Percentiles rank a stretch among this genome's conserved stretches.
These are phyloP conservation scores for Axea sp. DNA, from an alignment of 2,888 invertebrate genomes.

Conservation along the genomic window DNA sequence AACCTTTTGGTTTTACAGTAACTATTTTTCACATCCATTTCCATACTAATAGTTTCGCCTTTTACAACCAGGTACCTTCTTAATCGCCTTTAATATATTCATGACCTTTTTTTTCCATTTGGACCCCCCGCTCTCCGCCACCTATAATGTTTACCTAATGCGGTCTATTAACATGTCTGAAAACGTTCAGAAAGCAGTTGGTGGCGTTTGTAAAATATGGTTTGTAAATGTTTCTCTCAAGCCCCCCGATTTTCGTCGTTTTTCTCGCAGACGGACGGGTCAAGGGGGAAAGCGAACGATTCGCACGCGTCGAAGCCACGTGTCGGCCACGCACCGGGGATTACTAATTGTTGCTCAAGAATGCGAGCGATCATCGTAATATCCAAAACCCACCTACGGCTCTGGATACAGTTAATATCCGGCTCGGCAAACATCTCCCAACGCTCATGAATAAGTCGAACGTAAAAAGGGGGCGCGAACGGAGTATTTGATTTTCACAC, in stretches of 20 bases:
- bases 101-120: slow-evolving; percentile 5
- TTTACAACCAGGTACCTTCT: background rate
- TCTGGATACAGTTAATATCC: slow-evolving; percentile 77
- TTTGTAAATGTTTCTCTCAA: slow-evolving; percentile 61
- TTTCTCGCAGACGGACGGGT: slow-evolving; percentile 51
- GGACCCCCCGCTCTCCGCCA: background rate
- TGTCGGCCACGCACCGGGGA: slow-evolving; percentile 74
- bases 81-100: slow-evolving; percentile 25
- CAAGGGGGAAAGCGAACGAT: slow-evolving; percentile 3
- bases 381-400: slow-evolving; percentile 70
- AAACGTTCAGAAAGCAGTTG: slow-evolving; percentile 61
- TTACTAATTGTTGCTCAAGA: slow-evolving; percentile 77
- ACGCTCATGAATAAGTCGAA: slow-evolving; percentile 67
- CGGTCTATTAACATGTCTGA: slow-evolving; percentile 46
- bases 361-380: slow-evolving; percentile 75
- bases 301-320: slow-evolving; percentile 69
- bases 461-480: slow-evolving; percentile 59
- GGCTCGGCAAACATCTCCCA: slow-evolving; percentile 72
- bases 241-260: slow-evolving; percentile 52
- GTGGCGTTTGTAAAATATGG: slow-evolving; percentile 64
- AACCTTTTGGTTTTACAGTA: too few relatives aligned
- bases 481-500: slow-evolving; percentile 76
- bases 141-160: slow-evolving; percentile 33
- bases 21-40: too few relatives aligned
- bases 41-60: background rate